Percentiles rank a stretch among this genome's conserved stretches.
Evolutionary conservation across 2,888 invertebrate species (phyloP).

Genomic region (Stegana nigrithorax): DNA sequence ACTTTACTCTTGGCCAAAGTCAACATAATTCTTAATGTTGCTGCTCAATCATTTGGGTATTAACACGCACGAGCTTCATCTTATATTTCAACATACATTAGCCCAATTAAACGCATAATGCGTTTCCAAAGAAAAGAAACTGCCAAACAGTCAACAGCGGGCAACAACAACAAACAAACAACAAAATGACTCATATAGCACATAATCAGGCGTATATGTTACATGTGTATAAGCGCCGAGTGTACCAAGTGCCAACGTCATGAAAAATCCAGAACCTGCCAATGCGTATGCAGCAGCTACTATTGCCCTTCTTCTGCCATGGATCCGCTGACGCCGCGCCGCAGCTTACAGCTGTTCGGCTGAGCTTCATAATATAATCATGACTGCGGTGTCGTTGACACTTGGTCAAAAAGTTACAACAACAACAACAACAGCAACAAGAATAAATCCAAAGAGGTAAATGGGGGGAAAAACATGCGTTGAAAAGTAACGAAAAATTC

Average conservation of each 20-base stretch:
- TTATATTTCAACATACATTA: conserved; percentile 37
- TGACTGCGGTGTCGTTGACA: conserved; percentile 47
- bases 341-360: no score
- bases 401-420: conserved; percentile 56
- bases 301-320: no score
- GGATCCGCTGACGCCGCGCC: no score
- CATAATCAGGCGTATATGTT: neutral
- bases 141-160: conserved; percentile 18
- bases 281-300: neutral
- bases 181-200: conserved; percentile 10
- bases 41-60: no score
- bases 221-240: neutral
- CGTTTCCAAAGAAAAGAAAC: conserved; percentile 56
- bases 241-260: conserved; percentile 5
- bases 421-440: conserved; percentile 39
- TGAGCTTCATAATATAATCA: no score
- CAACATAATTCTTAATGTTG: no score
- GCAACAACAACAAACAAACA: conserved; percentile 7
- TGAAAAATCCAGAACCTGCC: neutral
- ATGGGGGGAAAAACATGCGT: no score
- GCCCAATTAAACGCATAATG: conserved; percentile 51
- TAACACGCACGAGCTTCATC: no score
- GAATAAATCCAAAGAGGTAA: no score
- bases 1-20: no score
- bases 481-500: neutral